These are phyloP conservation scores for Syngnathoides biaculeatus DNA, from an alignment of 2,113 vertebrate genomes.

Conservation along the genomic window DNA sequence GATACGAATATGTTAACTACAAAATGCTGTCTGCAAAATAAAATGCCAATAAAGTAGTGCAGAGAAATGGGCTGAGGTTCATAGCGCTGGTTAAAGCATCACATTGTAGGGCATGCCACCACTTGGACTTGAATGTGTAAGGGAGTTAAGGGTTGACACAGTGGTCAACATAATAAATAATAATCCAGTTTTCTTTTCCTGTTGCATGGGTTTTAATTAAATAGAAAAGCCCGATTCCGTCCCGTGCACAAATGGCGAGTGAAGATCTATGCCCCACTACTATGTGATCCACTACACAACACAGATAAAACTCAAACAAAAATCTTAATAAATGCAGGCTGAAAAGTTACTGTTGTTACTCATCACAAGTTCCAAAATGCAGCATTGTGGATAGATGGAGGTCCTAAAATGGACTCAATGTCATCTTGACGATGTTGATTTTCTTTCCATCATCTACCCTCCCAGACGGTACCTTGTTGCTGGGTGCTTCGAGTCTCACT, in stretches of 20 bases:
- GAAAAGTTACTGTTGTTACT: too few relatives aligned
- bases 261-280: neutral
- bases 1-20: neutral
- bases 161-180: too few relatives aligned
- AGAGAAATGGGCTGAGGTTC: neutral
- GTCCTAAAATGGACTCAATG: neutral
- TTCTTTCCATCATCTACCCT: neutral
- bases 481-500: constrained; percentile 85
- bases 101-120: neutral
- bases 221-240: too few relatives aligned
- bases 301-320: too few relatives aligned
- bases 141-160: neutral
- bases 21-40: neutral
- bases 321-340: too few relatives aligned
- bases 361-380: too few relatives aligned
- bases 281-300: neutral
- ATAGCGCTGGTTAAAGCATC: neutral
- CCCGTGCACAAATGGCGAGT: neutral
- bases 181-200: too few relatives aligned
- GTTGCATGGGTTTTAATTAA: too few relatives aligned
- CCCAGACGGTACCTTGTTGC: constrained; percentile 84
- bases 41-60: too few relatives aligned
- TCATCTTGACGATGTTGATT: neutral
- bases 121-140: neutral
- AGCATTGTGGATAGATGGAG: too few relatives aligned